Percentiles rank a stretch among this genome's conserved stretches.
These are phyloP conservation scores for Tetragonula carbonaria DNA, from an alignment of 2,888 invertebrate species.

Conservation along the genomic window DNA sequence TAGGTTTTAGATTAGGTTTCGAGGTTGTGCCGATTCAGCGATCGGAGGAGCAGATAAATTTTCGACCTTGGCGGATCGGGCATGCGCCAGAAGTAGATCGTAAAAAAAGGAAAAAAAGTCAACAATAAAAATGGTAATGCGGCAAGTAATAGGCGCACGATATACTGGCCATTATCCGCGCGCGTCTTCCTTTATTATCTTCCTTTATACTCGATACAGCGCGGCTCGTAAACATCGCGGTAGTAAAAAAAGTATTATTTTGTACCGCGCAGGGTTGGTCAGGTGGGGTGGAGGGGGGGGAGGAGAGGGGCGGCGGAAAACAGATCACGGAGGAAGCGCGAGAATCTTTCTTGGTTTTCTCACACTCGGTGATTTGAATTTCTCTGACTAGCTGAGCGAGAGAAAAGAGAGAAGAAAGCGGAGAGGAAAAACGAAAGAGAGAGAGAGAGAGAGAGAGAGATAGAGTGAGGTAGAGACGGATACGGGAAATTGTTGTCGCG, in stretches of 20 bases:
- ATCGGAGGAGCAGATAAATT: constrained; percentile 1
- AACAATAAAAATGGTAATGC: constrained; percentile 73
- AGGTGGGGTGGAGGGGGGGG: no score
- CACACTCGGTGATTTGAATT: background rate
- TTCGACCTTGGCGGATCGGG: constrained; percentile 47
- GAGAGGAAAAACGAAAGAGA: background rate
- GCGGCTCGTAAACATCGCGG: constrained; percentile 69
- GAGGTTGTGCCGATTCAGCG: background rate
- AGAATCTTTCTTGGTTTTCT: no score
- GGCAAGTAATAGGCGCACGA: constrained; percentile 71
- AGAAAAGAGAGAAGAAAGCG: background rate
- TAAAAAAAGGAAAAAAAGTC: constrained; percentile 69
- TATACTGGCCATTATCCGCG: constrained; percentile 70
- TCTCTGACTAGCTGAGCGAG: background rate
- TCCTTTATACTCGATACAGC: constrained; percentile 70
- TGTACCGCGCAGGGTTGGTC: constrained; percentile 3
- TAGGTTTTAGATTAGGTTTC: no score
- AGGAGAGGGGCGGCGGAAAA: background rate
- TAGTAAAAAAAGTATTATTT: constrained; percentile 74
- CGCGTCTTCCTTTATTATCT: constrained; percentile 71
- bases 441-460: background rate
- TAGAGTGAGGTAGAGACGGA: background rate
- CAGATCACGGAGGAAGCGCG: no score
- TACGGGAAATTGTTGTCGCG: constrained; percentile 20
- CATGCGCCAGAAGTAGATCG: constrained; percentile 62